Evolutionary conservation across 2,113 vertebrate species (phyloP), one percentile per base, ranked within the genome.

Genomic region (Platycercus adscitus): DNA sequence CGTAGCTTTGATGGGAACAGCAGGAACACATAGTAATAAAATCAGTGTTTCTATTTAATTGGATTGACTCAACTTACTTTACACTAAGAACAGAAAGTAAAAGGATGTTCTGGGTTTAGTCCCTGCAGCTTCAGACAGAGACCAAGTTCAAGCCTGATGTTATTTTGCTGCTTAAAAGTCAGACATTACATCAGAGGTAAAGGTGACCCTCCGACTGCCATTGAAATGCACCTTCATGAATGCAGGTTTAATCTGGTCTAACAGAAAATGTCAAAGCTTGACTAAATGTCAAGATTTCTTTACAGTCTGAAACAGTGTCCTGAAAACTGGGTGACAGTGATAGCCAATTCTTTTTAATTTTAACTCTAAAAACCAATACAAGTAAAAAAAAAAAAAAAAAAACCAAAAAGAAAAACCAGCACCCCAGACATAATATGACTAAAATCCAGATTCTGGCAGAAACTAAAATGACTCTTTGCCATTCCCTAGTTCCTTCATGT

Each of bases 231-330:
- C 31, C 52, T 78, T 28, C 93, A 96, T 4, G 17, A 58, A 84
- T 41, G 12, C 56, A 81, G 17, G 77, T 92, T 87, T 91, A 61
- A 85, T 81, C 44, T 73, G 60, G 13, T 61, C 70, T 12, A 79
- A 81, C 58, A 91, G 66, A 91, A 97, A 97, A 97, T 87, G 92
- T 91, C 95, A 96, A 91, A 84, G 52, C 88, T 75, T 71, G 81
- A 78, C 71, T 94, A 96, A 96, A 95, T 82, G 86, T 89, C 75
- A 92, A 39, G 41, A 33, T 65, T 79, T 76, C 88, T 80, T 77
- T 84, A 88, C 15, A 31, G 25, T 55, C 18, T 60, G 20, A 79
- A 70, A 88, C 70, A 68, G 43, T 5, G 37, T 37, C 47, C 55
- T 41, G 21, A 71, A 75, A 80, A 79, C 61, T 0, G 46, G 19